Conservation (phyloP, 2,113 vertebrate species). For the Caranx melampygus region DNA sequence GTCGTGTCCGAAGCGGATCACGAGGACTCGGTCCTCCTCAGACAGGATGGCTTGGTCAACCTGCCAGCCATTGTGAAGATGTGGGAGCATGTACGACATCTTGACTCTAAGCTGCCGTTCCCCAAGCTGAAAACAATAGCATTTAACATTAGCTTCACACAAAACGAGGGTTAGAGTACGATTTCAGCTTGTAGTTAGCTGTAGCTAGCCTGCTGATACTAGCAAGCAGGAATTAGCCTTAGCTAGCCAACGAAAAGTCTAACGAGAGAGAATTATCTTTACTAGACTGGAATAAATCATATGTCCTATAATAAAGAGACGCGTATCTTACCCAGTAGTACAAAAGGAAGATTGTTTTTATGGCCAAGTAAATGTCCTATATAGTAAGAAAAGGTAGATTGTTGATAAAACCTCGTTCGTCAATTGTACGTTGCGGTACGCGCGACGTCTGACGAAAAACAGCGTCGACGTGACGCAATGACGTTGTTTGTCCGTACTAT, state of each 20-base stretch:
- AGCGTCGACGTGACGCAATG: neutral
- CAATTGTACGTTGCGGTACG: neutral
- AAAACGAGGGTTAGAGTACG: fast-evolving
- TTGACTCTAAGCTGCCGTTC: conserved; percentile 24
- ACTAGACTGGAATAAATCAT: fast-evolving
- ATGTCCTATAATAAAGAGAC: fast-evolving
- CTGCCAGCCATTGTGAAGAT: conserved; percentile 99
- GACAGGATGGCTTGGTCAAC: conserved; percentile 98
- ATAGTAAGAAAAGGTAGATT: neutral
- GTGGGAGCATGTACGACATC: conserved; percentile 99
- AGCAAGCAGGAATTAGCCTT: neutral
- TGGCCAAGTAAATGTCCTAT: fast-evolving
- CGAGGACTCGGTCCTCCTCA: conserved; percentile 95
- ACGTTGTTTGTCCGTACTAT: conserved; percentile 11
- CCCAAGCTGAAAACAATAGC: neutral
- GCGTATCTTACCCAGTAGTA: conserved; percentile 33
- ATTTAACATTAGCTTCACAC: neutral
- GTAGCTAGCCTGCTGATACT: neutral
- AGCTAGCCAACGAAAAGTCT: conserved; percentile 26
- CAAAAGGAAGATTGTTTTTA: neutral
- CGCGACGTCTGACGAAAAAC: conserved; percentile 24
- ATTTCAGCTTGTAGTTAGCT: neutral
- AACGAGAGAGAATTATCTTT: neutral
- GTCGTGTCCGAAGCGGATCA: conserved; percentile 97
- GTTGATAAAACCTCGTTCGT: neutral